Evolutionary conservation across 2,888 invertebrate species (phyloP), one percentile per base, ranked within the genome.

Genomic region (Cybosia mesomella): DNA sequence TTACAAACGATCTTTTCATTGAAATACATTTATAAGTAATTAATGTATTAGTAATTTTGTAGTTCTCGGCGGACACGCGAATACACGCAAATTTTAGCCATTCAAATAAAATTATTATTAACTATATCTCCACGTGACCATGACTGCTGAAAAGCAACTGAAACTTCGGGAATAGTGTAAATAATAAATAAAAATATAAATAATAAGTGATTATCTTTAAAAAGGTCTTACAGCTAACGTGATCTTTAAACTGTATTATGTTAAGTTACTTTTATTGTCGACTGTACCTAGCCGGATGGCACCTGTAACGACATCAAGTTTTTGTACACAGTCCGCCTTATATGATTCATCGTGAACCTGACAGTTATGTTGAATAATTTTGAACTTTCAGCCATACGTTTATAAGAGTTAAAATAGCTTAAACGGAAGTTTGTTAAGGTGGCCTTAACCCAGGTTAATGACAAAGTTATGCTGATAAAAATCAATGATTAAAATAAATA

Each of bases 271-370:
- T 49, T 9, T 49, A n/a, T 49, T 49, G 49, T 3, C 1, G 9
- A 49, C 49, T 49, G 49, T 49, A 49, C 49, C n/a, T 54, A 32
- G n/a, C 22, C 21, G 43, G 63, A 66, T 62, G 58, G 59, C 49
- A 53, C 66, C 57, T 68, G 63, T 61, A 67, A 68, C 39, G 67
- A 71, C 54, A 62, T 65, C 24, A 11, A 22, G 58, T 64, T 79
- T 79, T 79, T 77, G 49, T 79, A 53, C 53, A 67, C 21, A 64
- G 32, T 60, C 60, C 53, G 28, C 69, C 73, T 53, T 77, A 67
- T 63, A 18, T 0, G 70, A 58, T n/a, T 61, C 24, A 1, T 34
- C 10, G 15, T 59, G 43, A 63, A 57, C 21, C n/a, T 36, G 7
- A n/a, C 9, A 7, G 5, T 24, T 28, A 18, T 24, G 58, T 7